phyloP scores from a whole-genome alignment of 1,140 invertebrate species.

The Megalonaias nervosa region DNA sequence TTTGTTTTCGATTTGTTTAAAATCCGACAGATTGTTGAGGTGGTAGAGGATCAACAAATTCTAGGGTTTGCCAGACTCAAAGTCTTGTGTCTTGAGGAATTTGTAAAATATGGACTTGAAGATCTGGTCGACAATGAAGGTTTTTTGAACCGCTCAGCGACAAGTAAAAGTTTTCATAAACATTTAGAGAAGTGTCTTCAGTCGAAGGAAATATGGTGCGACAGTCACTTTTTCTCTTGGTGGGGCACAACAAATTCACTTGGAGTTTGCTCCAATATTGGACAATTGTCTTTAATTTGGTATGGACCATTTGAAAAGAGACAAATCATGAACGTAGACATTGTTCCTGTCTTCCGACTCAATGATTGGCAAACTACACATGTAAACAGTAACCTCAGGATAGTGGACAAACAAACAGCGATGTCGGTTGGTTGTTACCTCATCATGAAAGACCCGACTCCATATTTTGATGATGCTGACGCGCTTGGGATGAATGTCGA shows the following conservation, averaged over 20 bases:
- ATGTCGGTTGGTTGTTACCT: constrained; percentile 5
- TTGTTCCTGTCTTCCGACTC: constrained; percentile 3
- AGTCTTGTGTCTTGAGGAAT: not conserved
- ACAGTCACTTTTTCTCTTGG: not conserved
- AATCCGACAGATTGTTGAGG: not conserved
- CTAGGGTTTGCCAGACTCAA: not conserved
- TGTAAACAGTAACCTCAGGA: not conserved
- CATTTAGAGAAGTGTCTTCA: not conserved
- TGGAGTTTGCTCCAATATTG: constrained; percentile 7
- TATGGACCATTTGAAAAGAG: constrained; percentile 6
- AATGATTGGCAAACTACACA: not conserved
- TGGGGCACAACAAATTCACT: constrained; percentile 13
- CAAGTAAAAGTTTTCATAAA: constrained; percentile 5
- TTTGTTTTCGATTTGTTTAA: constrained; percentile 5
- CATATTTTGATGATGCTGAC: not conserved
- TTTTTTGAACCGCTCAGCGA: not conserved
- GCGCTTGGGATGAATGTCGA: not conserved
- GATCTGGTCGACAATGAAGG: not conserved
- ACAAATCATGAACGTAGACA: not conserved
- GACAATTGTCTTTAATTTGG: constrained; percentile 1
- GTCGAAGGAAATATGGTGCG: not conserved
- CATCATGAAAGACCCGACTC: constrained; percentile 12
- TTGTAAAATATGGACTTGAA: not conserved
- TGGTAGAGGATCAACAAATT: not conserved
- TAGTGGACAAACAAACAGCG: constrained; percentile 2